Base-by-base conservation (phyloP, 2,113 vertebrate species). In the Hemiprocne comata region DNA sequence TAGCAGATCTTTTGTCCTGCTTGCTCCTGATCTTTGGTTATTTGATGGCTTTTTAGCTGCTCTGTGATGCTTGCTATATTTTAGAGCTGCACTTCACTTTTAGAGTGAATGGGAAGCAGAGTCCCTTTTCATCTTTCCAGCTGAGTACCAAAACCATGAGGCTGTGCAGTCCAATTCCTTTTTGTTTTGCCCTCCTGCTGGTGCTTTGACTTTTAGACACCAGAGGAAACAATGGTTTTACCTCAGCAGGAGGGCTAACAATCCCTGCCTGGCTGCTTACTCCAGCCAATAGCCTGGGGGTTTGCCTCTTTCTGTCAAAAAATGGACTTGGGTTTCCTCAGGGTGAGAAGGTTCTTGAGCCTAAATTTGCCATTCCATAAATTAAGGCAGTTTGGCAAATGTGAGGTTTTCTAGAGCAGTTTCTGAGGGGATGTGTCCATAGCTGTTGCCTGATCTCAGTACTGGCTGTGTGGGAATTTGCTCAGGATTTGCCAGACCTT, bases 1-100 rank as follows among this genome's bases (percentile, higher is more conserved):
- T 15, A 67, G 1, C 0, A 0, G 8, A n/a, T 31, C 24, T 64
- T 67, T 69, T 79, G 33, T 48, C 25, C 17, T 67, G 15, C 6
- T 85, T 60, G 38, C 6, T 31, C 74, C 75, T 72, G n/a, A 17
- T 71, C 25, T 85, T 75, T 50, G 28, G 28, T 78, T 3, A 0
- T 50, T 46, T 40, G 20, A 23, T 88, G 29, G 3, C 26, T 92
- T 87, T 85, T 62, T 44, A 79, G 23, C 9, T 75, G 48, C 33
- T 79, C 23, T 87, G 66, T 0, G 5, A 42, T 34, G 40, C 20
- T 93, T 76, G n/a, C 26, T 77, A 24, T 8, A 33, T 55, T 85
- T 90, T 87, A 61, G 66, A 72, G 53, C 33, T 65, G 17, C 20
- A 31, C 40, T 42, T 42, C 13, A 42, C 40, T 42, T 42, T 42